Percentiles rank a stretch among this genome's conserved stretches.
Evolutionary conservation across 2,113 vertebrate genomes (phyloP).

Genomic region (Hiodon tergisus): DNA sequence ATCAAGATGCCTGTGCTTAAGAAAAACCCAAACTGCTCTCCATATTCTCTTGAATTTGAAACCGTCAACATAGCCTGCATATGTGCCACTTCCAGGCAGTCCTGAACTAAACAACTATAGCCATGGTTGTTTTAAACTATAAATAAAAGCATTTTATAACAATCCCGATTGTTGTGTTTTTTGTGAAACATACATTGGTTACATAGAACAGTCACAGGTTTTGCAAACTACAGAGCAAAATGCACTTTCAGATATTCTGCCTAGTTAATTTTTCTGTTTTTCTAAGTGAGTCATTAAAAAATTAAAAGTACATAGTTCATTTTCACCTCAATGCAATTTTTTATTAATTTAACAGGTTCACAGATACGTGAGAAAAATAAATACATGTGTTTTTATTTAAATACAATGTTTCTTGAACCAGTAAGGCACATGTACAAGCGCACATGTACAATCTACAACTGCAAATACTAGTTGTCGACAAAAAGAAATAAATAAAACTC

Average conservation of each 20-base stretch:
- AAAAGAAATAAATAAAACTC: conserved; percentile 13
- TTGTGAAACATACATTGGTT: background rate
- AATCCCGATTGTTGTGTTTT: background rate
- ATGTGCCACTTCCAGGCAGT: conserved; percentile 59
- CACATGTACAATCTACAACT: background rate
- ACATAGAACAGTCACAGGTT: background rate
- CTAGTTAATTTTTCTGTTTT: too few relatives aligned
- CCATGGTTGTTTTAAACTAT: background rate
- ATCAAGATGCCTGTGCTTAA: conserved; percentile 62
- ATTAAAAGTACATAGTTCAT: too few relatives aligned
- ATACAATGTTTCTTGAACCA: background rate
- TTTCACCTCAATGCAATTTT: too few relatives aligned
- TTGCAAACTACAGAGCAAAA: background rate
- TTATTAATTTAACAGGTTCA: too few relatives aligned
- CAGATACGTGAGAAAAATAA: too few relatives aligned
- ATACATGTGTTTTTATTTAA: too few relatives aligned
- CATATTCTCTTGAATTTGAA: conserved; percentile 62
- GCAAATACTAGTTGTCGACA: background rate
- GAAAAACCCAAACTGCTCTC: conserved; percentile 53
- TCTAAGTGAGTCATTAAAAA: too few relatives aligned
- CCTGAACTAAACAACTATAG: conserved; percentile 27
- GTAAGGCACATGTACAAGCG: background rate
- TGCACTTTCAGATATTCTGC: background rate
- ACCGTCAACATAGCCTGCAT: conserved; percentile 63
- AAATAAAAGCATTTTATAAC: conserved; percentile 13